Evolutionary conservation across 2,113 vertebrate species (phyloP).

Genomic region (Regulus satrapa): DNA sequence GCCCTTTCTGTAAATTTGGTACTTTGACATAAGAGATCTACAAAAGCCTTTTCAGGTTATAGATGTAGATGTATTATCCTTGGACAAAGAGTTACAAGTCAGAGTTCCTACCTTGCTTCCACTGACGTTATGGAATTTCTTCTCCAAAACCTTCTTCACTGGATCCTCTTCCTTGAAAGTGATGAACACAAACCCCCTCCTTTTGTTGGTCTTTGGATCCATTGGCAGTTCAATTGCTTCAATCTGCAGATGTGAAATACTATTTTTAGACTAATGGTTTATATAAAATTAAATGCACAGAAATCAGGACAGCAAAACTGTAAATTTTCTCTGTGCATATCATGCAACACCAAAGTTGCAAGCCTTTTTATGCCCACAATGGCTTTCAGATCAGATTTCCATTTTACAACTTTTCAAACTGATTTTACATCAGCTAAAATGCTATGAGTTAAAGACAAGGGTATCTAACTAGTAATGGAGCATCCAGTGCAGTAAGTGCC

Average conservation of each 20-base stretch:
- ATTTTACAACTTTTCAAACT: background rate
- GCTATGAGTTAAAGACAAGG: background rate
- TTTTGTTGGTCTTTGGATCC: conserved; percentile 97
- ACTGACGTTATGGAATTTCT: conserved; percentile 94
- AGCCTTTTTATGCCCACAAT: background rate
- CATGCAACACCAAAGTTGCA: background rate
- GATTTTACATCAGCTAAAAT: background rate
- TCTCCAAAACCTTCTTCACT: conserved; percentile 94
- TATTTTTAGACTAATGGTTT: background rate
- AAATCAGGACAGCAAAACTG: background rate
- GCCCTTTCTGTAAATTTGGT: background rate
- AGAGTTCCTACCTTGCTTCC: conserved; percentile 89
- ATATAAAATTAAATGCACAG: background rate
- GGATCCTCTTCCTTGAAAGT: conserved; percentile 95
- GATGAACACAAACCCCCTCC: conserved; percentile 97
- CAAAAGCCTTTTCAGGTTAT: background rate
- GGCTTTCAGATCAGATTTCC: background rate
- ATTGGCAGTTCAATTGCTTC: conserved; percentile 97
- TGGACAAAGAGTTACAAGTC: background rate
- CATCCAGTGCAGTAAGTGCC: background rate
- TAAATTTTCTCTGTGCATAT: background rate
- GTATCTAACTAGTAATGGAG: background rate
- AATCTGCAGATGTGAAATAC: conserved; percentile 74
- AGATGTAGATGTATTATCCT: background rate
- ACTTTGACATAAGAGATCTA: background rate